Evolutionary conservation across 1,140 invertebrate genomes (phyloP), one percentile per base, ranked within the genome.

Genomic region (Berghia stephanieae): DNA sequence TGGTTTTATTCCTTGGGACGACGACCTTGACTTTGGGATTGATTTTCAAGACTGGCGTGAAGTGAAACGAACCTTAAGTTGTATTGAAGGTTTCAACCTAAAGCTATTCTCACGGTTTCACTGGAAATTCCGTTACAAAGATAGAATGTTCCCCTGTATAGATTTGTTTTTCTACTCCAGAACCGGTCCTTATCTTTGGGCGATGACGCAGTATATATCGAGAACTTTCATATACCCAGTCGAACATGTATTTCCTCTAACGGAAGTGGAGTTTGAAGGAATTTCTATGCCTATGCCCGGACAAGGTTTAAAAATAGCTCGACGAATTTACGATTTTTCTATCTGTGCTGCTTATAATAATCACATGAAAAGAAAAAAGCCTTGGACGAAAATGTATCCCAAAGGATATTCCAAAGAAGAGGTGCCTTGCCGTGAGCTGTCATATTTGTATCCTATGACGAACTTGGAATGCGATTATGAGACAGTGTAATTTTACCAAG

Each of bases 1-100:
- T 2, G 74, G 74, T 21, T 34, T 76, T 31, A 49, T 68, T 36
- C 74, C 74, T 2, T 76, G 74, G 74, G 74, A 76, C 60, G 74
- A 76, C 34, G 74, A 76, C 42, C 38, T 76, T 4, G 74, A 76
- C 63, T 27, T 76, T 10, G 60, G 60, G 44, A 31, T 76, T 18
- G 42, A 57, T 63, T 24, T 46, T 2, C 2, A 3, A 18, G 8
- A 67, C 10, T 46, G 42, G 69, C 42, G 52, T 13, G 8, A 31
- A 4, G 42, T 71, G 1, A 71, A 49, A 31, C 74, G 44, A n/a
- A 46, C 63, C 31, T 44, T 76, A 21, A 27, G 46, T 40, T 76
- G 74, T 49, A 16, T 68, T 16, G n/a, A 63, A 21, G 74, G 60
- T 4, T 46, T 44, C 43, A 21, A n/a, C 21, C 44, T 76, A 3